These are phyloP conservation scores for Pterobdella sp. DNA, from an alignment of 2,888 invertebrate species.

Conservation along the genomic window DNA sequence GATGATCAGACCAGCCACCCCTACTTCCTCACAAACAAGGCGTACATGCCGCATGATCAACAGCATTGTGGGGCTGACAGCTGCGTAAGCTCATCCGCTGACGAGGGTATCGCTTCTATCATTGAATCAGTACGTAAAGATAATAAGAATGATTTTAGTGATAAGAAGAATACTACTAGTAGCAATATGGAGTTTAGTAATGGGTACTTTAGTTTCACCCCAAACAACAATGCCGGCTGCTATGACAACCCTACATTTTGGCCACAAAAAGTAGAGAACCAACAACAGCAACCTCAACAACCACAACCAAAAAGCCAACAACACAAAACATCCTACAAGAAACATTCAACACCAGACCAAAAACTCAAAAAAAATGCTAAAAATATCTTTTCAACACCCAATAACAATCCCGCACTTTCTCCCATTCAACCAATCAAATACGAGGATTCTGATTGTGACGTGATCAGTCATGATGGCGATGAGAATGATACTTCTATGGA, in stretches of 20 bases:
- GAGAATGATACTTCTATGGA: not conserved
- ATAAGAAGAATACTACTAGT: too few species aligned
- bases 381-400: not conserved
- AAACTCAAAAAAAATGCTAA: not conserved
- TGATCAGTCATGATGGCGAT: not conserved
- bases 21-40: not conserved
- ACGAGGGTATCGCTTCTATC: not conserved
- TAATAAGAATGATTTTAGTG: not conserved
- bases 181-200: too few species aligned
- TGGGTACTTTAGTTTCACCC: too few species aligned
- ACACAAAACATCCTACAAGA: too few species aligned
- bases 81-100: not conserved
- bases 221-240: too few species aligned
- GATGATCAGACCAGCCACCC: not conserved
- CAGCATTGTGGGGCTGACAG: not conserved
- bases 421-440: not conserved
- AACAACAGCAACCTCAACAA: not conserved
- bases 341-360: too few species aligned
- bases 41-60: too few species aligned
- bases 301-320: not conserved
- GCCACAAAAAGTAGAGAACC: not conserved
- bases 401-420: not conserved
- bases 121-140: not conserved
- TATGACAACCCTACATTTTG: not conserved
- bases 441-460: not conserved